phyloP scores from a whole-genome alignment of 1,140 invertebrate species.

The Anagrus nilaparvatae region DNA sequence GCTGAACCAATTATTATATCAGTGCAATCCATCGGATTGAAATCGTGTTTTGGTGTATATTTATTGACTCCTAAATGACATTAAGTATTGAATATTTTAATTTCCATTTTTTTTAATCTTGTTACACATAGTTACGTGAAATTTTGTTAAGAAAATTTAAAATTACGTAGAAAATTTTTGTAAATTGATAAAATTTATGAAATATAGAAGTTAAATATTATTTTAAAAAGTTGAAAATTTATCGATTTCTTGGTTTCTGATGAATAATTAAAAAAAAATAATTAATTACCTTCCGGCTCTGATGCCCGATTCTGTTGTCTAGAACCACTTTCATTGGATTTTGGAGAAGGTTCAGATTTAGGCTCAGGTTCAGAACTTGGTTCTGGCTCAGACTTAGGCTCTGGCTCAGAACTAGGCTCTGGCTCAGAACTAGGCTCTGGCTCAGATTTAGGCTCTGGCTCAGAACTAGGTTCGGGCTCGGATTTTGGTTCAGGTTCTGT shows the following conservation, averaged over 20 bases:
- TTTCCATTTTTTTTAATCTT: too few relatives aligned
- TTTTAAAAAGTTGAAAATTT: too few relatives aligned
- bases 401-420: slow-evolving; percentile 24
- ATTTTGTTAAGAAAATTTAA: slow-evolving; percentile 2
- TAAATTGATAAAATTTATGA: too few relatives aligned
- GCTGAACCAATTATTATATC: slow-evolving; percentile 87
- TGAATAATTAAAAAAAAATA: too few relatives aligned
- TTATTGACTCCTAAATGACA: slow-evolving; percentile 29
- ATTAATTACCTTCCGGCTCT: neutral
- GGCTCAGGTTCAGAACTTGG: slow-evolving; percentile 40
- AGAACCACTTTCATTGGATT: too few relatives aligned
- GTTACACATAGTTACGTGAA: slow-evolving; percentile 31
- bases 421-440: slow-evolving; percentile 32
- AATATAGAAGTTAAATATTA: too few relatives aligned
- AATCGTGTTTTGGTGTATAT: slow-evolving; percentile 69
- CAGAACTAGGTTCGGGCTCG: slow-evolving; percentile 31
- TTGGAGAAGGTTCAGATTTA: slow-evolving; percentile 25
- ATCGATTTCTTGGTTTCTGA: too few relatives aligned
- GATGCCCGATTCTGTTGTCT: too few relatives aligned
- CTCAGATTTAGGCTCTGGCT: slow-evolving; percentile 35
- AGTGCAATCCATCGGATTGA: slow-evolving; percentile 91
- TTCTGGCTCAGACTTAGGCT: slow-evolving; percentile 31
- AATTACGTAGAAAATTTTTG: too few relatives aligned
- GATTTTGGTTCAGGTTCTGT: slow-evolving; percentile 34
- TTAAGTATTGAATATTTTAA: too few relatives aligned